These are phyloP conservation scores for Mionectes olivaceus DNA, from an alignment of 2,797 vertebrate genomes.

Conservation along the genomic window DNA sequence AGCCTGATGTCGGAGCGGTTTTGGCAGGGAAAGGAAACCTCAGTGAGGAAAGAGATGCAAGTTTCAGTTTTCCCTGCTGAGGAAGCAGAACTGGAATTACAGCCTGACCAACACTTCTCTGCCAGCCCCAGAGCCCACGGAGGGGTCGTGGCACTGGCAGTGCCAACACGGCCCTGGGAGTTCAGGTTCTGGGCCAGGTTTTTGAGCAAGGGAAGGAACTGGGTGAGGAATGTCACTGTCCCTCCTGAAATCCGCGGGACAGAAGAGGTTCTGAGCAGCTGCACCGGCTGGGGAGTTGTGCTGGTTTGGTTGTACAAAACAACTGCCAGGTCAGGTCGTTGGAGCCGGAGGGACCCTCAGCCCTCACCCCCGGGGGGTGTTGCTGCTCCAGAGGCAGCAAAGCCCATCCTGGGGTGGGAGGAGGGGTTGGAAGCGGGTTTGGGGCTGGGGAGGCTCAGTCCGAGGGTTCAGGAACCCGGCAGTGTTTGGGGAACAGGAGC, in stretches of 20 bases:
- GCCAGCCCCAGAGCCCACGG: fast-evolving
- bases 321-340: background rate
- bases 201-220: background rate
- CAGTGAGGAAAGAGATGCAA: background rate
- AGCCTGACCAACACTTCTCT: fast-evolving
- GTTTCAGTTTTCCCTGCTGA: background rate
- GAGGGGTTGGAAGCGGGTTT: fast-evolving
- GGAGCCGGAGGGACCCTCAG: background rate
- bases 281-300: background rate
- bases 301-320: fast-evolving
- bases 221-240: fast-evolving
- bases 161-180: fast-evolving
- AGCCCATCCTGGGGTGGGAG: fast-evolving
- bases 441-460: background rate
- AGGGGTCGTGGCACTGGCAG: background rate
- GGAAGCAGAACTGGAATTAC: background rate
- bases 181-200: background rate
- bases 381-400: background rate
- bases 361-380: fast-evolving
- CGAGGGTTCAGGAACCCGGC: fast-evolving
- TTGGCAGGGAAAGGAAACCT: background rate
- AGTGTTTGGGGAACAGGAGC: fast-evolving
- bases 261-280: background rate
- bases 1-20: background rate
- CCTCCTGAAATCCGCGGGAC: background rate